These are phyloP conservation scores for Ascaphus truei DNA, from an alignment of 2,113 vertebrate species.

Conservation along the genomic window DNA sequence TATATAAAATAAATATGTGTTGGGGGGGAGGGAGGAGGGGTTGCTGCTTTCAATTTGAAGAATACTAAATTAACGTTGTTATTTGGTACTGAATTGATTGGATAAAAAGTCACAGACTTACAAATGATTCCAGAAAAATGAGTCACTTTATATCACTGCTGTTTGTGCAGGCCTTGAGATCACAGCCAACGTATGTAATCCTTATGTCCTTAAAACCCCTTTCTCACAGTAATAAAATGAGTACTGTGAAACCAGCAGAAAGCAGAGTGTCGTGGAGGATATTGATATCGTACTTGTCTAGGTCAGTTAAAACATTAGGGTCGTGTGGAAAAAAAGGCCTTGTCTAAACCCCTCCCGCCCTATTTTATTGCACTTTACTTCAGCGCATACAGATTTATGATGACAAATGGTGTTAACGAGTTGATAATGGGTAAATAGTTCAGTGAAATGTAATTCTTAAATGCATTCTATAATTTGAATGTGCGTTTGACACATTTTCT, in stretches of 20 bases:
- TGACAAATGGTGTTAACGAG: slow-evolving; percentile 39
- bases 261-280: slow-evolving; percentile 33
- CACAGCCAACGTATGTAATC: neutral
- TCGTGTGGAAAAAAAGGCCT: slow-evolving; percentile 16
- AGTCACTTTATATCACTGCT: neutral
- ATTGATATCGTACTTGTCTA: slow-evolving; percentile 42
- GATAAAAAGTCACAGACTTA: too few relatives aligned
- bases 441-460: slow-evolving; percentile 6
- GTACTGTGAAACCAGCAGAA: neutral
- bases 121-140: too few relatives aligned
- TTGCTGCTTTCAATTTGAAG: too few relatives aligned
- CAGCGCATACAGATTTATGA: slow-evolving; percentile 38
- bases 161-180: neutral
- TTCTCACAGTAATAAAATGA: slow-evolving; percentile 15
- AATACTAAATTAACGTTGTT: too few relatives aligned
- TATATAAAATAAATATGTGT: too few relatives aligned
- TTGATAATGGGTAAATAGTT: slow-evolving; percentile 33
- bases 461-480: slow-evolving; percentile 27
- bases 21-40: too few relatives aligned
- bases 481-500: slow-evolving; percentile 24
- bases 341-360: slow-evolving; percentile 39
- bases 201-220: slow-evolving; percentile 28
- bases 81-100: too few relatives aligned
- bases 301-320: slow-evolving; percentile 41
- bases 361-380: slow-evolving; percentile 32